A percentile compares a stretch with the other conserved stretches of the same genome.
Conservation (phyloP, 2,888 invertebrate species). For the Eupithecia inturbata region DNA sequence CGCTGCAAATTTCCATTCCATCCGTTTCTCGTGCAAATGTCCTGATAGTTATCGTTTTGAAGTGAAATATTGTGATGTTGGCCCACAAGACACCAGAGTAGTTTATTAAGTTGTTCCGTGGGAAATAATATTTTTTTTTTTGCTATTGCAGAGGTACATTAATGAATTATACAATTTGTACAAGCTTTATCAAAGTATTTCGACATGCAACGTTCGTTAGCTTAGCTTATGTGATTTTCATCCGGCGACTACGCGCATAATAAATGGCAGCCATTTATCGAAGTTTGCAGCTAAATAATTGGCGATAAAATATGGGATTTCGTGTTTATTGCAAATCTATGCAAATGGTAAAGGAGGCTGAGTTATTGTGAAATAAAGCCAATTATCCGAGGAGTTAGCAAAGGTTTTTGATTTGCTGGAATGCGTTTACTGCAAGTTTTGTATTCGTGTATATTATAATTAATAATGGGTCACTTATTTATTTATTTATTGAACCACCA, state of each 20-base stretch:
- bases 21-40: too few species aligned
- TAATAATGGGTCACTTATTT: too few species aligned
- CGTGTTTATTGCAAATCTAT: slow-evolving; percentile 16
- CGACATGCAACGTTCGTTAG: background rate
- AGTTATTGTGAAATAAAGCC: slow-evolving; percentile 18
- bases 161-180: background rate
- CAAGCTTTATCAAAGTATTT: background rate
- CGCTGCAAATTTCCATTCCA: too few species aligned
- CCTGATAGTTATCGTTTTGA: too few species aligned
- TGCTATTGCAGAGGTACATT: too few species aligned
- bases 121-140: too few species aligned
- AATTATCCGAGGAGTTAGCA: slow-evolving; percentile 9
- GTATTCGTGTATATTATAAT: background rate
- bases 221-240: background rate
- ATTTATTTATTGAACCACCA: too few species aligned
- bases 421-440: background rate
- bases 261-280: slow-evolving; percentile 41
- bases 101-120: too few species aligned
- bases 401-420: background rate
- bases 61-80: too few species aligned
- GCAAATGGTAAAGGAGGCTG: background rate
- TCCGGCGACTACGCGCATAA: slow-evolving; percentile 12
- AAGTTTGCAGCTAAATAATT: slow-evolving; percentile 48
- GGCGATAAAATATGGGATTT: slow-evolving; percentile 41
- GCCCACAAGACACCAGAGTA: too few species aligned